phyloP scores from a whole-genome alignment of 2,113 vertebrate species.

The Daubentonia madagascariensis region DNA sequence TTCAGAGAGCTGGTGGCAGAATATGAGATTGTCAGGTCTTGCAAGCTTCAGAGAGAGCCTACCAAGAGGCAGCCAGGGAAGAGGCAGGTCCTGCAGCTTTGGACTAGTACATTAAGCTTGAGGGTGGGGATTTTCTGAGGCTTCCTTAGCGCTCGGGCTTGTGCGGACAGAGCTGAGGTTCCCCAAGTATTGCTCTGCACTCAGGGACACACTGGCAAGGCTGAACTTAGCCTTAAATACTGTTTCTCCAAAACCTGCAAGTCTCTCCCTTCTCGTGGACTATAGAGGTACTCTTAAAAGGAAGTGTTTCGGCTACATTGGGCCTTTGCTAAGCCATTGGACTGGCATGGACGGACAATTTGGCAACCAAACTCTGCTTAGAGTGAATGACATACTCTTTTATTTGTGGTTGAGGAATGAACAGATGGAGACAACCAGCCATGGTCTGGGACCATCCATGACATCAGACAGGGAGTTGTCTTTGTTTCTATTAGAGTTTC shows the following conservation, averaged over 20 bases:
- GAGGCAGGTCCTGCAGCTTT: neutral
- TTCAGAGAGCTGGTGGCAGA: neutral
- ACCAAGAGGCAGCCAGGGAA: neutral
- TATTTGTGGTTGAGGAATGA: neutral
- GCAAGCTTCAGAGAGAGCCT: neutral
- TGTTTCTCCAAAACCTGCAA: neutral
- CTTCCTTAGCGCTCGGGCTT: neutral
- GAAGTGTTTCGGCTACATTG: neutral
- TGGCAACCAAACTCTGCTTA: neutral
- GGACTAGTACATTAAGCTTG: neutral
- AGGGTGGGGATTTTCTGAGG: neutral
- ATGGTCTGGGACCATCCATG: constrained; percentile 33
- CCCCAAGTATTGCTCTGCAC: neutral
- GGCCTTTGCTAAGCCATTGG: neutral
- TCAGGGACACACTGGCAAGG: neutral
- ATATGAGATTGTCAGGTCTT: neutral
- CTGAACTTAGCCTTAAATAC: neutral
- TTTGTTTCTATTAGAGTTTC: constrained; percentile 56
- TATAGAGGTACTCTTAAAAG: neutral
- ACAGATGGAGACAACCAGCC: neutral
- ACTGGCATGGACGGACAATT: neutral
- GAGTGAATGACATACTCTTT: neutral
- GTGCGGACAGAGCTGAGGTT: neutral
- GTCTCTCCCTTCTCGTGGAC: neutral
- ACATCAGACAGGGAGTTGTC: constrained; percentile 52